A percentile compares a stretch with the other conserved stretches of the same genome.
Evolutionary conservation across 2,888 invertebrate species (phyloP).

Genomic region (Drosophila nigricruria): DNA sequence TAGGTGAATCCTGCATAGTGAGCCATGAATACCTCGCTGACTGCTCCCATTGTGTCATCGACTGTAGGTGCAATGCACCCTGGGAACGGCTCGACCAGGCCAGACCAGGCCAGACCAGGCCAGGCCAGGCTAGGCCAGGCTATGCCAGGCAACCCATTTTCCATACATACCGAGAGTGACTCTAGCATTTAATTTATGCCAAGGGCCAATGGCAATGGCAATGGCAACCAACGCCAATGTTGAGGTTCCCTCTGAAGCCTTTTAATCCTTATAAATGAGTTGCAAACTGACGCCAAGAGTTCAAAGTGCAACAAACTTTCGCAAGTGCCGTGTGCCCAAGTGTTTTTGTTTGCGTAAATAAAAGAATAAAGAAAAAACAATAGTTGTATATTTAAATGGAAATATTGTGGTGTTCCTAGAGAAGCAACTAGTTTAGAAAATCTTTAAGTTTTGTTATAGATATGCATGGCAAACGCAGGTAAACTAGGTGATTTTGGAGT

Average conservation of each 20-base stretch:
- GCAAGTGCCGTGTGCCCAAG: conserved; percentile 5
- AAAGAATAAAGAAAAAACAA: not conserved
- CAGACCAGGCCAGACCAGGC: not conserved
- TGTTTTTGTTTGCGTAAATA: conserved; percentile 10
- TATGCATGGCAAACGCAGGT: not conserved
- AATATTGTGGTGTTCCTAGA: not conserved
- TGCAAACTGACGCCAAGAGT: conserved; percentile 45
- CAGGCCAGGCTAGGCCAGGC: conserved; percentile 11
- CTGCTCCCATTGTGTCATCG: conserved; percentile 36
- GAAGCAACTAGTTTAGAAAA: not conserved
- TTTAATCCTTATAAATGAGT: conserved; percentile 37
- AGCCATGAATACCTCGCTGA: conserved; percentile 18
- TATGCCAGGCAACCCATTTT: conserved; percentile 60
- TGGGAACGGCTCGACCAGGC: conserved; percentile 4
- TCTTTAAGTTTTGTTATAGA: not conserved
- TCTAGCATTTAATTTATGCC: conserved; percentile 71
- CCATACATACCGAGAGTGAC: conserved; percentile 11
- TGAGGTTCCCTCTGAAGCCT: conserved; percentile 27
- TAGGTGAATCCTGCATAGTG: conserved; percentile 52
- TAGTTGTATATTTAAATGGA: conserved; percentile 5
- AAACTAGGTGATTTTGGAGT: not conserved
- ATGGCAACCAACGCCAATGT: conserved; percentile 41
- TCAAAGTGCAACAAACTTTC: conserved; percentile 75
- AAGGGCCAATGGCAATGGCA: conserved; percentile 77
- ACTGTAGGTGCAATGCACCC: conserved; percentile 43